Base-by-base conservation (phyloP, 2,797 vertebrate genomes). In the Sciurus carolinensis region DNA sequence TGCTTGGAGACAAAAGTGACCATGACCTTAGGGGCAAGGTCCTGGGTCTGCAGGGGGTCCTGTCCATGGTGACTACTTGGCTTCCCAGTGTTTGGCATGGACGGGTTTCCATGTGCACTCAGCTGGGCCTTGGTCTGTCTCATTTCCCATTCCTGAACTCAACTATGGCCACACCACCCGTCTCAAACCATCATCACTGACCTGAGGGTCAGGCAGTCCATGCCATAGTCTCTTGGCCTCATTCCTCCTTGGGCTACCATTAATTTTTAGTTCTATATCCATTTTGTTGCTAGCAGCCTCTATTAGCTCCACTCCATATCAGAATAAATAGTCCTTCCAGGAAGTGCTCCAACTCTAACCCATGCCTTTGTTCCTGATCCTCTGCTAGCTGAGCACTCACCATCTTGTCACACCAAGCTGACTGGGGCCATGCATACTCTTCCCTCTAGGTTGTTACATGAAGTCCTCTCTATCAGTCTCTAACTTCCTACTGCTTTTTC, bases 151-250 rank as follows among this genome's bases (percentile, higher is more conserved):
- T 9, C 47, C 54, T 54, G 72, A 69, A 50, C 28, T 7, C 13
- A 33, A 26, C 8, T 3, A 14, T 50, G 75, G 42, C 9, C 24
- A n/a, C 0, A 8, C 0, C 36, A 11, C 26, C 18, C 22, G 10
- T 54, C 66, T 33, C 39, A 77, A 1, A 20, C 15, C 3, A 17
- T 42, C 20, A 28, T 84, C 22, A n/a, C 5, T 11, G 42, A 22
- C 39, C 33, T 52, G 28, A 80, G 5, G 20, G 54, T 28, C 22
- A 75, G 28, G 2, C 52, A 33, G 76, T 18, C 54, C 4, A n/a
- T 11, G 30, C 14, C 11, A 4, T 13, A 44, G 1, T 26, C 26
- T 8, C 13, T 50, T 57, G 44, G n/a, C 8, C 62, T 9, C 18
- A 28, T 62, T 18, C 18, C 62, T 91, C 52, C 57, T 75, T 87